Evolutionary conservation across 2,797 vertebrate species (phyloP).

Genomic region (Rhadinocentrus ornatus): DNA sequence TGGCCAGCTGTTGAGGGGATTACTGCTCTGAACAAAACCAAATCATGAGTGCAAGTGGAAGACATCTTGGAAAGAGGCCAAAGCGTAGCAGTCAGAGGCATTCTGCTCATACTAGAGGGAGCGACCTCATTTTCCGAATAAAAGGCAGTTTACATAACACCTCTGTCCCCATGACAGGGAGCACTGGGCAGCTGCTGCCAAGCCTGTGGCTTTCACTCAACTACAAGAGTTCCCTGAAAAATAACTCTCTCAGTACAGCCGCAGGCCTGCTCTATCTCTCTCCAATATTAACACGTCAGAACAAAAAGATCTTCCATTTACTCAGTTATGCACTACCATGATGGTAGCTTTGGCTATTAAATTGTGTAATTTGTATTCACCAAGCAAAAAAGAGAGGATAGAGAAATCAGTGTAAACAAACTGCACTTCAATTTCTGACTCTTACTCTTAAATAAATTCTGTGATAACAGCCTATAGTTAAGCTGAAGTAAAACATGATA

Average conservation of each 20-base stretch:
- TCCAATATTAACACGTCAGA: conserved; percentile 52
- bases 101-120: conserved; percentile 79
- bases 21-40: conserved; percentile 52
- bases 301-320: conserved; percentile 41
- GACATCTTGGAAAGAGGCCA: conserved; percentile 73
- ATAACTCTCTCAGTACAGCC: conserved; percentile 43
- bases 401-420: background rate
- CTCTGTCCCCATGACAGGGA: conserved; percentile 74
- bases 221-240: conserved; percentile 63
- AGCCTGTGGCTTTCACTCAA: conserved; percentile 64
- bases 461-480: background rate
- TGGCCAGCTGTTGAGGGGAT: conserved; percentile 54
- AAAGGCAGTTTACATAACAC: conserved; percentile 83
- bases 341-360: conserved; percentile 45
- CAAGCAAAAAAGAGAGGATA: conserved; percentile 6
- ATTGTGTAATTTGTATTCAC: conserved; percentile 12
- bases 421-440: background rate
- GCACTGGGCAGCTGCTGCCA: conserved; percentile 70
- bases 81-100: conserved; percentile 62
- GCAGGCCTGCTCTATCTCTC: conserved; percentile 35
- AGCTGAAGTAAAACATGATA: conserved; percentile 22
- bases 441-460: background rate
- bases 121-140: conserved; percentile 79
- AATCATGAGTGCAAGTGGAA: conserved; percentile 71
- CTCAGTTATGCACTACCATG: conserved; percentile 48